A percentile compares a stretch with the other conserved stretches of the same genome.
Conservation (phyloP, 2,797 vertebrate genomes). For the Pangasius sanitwongsei region DNA sequence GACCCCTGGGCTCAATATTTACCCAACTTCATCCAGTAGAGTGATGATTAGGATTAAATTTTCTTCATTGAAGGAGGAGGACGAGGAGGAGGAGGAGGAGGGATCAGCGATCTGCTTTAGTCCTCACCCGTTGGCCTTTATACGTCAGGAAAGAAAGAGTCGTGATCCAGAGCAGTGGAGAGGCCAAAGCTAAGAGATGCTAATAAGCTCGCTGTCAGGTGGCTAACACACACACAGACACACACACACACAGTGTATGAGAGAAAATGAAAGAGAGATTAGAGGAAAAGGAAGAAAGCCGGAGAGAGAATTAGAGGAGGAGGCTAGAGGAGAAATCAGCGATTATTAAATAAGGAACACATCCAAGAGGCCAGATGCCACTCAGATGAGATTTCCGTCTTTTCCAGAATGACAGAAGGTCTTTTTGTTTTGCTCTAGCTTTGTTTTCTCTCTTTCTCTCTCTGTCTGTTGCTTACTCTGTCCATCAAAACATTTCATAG, state of each 20-base stretch:
- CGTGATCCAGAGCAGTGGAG: neutral
- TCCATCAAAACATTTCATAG: neutral
- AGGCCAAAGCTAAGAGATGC: constrained; percentile 2
- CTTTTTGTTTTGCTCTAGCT: neutral
- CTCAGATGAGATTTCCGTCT: constrained; percentile 10
- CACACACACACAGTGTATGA: neutral
- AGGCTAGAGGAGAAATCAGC: constrained; percentile 31
- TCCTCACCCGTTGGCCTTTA: neutral
- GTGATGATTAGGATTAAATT: neutral
- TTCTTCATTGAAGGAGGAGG: neutral
- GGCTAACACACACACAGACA: neutral
- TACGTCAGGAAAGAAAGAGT: neutral
- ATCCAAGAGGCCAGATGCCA: constrained; percentile 35
- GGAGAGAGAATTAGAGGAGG: constrained; percentile 24
- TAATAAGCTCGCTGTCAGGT: neutral
- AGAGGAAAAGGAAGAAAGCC: constrained; percentile 7
- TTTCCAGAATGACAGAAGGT: constrained; percentile 29
- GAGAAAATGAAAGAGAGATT: constrained; percentile 11
- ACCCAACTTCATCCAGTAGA: neutral
- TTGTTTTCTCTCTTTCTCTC: neutral
- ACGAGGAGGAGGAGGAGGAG: neutral
- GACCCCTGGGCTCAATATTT: neutral
- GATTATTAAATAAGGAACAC: constrained; percentile 43
- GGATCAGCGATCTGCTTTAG: neutral
- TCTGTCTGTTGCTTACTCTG: neutral